These are phyloP conservation scores for Octonoba sinensis DNA, from an alignment of 2,888 invertebrate genomes.

Conservation along the genomic window DNA sequence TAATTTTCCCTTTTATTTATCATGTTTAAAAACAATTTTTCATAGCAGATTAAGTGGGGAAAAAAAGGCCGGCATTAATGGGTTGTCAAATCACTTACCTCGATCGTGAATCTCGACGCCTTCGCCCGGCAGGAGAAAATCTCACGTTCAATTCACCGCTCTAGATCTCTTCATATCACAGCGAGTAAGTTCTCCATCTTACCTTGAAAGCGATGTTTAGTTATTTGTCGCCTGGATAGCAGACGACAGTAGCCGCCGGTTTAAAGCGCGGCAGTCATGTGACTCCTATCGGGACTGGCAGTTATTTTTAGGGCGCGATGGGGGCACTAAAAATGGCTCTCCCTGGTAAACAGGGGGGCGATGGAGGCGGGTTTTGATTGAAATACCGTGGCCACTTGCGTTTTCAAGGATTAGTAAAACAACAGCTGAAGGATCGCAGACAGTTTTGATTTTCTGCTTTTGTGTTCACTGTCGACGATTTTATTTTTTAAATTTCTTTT, in stretches of 20 bases:
- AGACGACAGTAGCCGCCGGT: constrained; percentile 39
- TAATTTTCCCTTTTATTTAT: no score
- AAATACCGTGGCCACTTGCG: constrained; percentile 43
- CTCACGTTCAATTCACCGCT: no score
- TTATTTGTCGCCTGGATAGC: constrained; percentile 22
- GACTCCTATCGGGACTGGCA: constrained; percentile 28
- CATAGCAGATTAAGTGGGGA: no score
- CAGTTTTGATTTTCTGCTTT: constrained; percentile 13
- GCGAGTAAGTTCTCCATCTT: no score
- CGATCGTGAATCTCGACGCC: no score
- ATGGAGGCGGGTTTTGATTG: constrained; percentile 35
- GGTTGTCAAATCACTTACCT: no score
- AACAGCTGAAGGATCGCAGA: constrained; percentile 31
- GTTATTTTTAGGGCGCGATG: constrained; percentile 42
- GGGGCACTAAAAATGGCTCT: constrained; percentile 55
- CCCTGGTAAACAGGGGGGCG: constrained; percentile 25
- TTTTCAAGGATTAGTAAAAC: constrained; percentile 57
- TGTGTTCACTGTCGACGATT: neutral
- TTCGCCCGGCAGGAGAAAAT: no score
- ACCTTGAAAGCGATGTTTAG: no score
- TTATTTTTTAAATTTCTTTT: no score
- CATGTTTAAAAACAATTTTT: no score
- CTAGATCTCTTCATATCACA: no score
- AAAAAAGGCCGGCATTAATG: no score
- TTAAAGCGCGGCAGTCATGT: constrained; percentile 49